Conservation (phyloP, 2,888 invertebrate species). For the Chorisops tibialis region DNA sequence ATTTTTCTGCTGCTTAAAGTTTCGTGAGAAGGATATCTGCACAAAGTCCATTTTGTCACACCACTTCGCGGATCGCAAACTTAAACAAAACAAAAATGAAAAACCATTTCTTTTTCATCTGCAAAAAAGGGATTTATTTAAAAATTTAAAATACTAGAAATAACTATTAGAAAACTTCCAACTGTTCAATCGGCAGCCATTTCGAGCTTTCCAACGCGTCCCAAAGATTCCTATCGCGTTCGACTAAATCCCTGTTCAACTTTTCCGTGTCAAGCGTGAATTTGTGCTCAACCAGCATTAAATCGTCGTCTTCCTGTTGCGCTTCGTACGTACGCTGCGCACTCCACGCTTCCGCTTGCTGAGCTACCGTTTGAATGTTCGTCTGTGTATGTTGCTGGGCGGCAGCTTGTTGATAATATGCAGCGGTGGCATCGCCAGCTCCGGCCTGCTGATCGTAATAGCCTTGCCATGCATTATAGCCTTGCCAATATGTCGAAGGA, state of each 20-base stretch:
- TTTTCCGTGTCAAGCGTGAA: slow-evolving; percentile 69
- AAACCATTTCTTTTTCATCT: no score
- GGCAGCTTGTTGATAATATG: slow-evolving; percentile 50
- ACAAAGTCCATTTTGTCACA: no score
- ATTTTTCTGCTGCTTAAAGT: no score
- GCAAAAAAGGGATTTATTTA: not conserved
- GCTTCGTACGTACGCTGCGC: slow-evolving; percentile 52
- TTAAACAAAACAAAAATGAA: no score
- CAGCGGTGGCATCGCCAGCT: slow-evolving; percentile 39
- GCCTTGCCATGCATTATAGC: slow-evolving; percentile 78
- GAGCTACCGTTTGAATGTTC: slow-evolving; percentile 44
- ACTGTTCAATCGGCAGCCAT: slow-evolving; percentile 75
- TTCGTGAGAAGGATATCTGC: no score
- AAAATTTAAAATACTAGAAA: not conserved
- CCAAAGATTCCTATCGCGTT: slow-evolving; percentile 74
- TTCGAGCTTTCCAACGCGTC: slow-evolving; percentile 78
- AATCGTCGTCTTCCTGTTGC: slow-evolving; percentile 59
- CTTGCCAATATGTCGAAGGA: slow-evolving; percentile 82
- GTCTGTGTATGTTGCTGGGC: slow-evolving; percentile 41
- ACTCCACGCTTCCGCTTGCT: slow-evolving; percentile 54
- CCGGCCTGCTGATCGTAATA: slow-evolving; percentile 58
- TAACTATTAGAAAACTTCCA: slow-evolving; percentile 59
- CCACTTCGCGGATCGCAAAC: no score
- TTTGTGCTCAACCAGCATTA: slow-evolving; percentile 79
- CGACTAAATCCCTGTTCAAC: slow-evolving; percentile 71